Evolutionary conservation across 2,888 invertebrate genomes (phyloP), one percentile per base, ranked within the genome.

Genomic region (Lottia gigantea): DNA sequence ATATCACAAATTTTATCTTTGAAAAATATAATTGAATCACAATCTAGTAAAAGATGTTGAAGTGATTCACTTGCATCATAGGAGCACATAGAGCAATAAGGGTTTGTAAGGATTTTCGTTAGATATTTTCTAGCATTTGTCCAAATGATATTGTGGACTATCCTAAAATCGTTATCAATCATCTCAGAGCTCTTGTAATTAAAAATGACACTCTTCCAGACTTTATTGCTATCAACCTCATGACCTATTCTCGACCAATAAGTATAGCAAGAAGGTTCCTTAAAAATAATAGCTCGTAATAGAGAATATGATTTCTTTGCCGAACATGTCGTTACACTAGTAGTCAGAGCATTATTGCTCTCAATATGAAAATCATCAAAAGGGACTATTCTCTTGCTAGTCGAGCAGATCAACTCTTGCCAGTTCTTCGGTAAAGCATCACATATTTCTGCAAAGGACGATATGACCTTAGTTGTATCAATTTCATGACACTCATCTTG

Each of bases 131-230:
- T n/a, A 14, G 19, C 23, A 55, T 23, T 55, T n/a, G 55, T 55
- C 55, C 55, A 55, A 12, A 55, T 55, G 2, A 55, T 11, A 23
- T 55, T 55, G 14, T 55, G 55, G 2, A 23, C n/a, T 19, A 55
- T 55, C 11, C 8, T 19, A 3, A 16, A 55, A 12, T 55, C 55
- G 0, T 19, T 55, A 16, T 55, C 55, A 16, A 55, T 55, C 55
- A 55, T 55, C 23, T 55, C 55, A 23, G 55, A 55, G 23, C 55
- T 55, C 23, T 55, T 55, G 3, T 55, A 55, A 23, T 55, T 55
- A 55, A 23, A 55, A 55, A 55, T 19, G n/a, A 55, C 23, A 23
- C 19, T 23, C 15, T 23, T 23, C 23, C 55, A 55, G 12, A 55
- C 55, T 55, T 55, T 55, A 19, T 19, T 1, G n/a, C 49, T 19